Base-by-base conservation (phyloP, 2,888 invertebrate genomes). In the Scaptomyza parva region DNA sequence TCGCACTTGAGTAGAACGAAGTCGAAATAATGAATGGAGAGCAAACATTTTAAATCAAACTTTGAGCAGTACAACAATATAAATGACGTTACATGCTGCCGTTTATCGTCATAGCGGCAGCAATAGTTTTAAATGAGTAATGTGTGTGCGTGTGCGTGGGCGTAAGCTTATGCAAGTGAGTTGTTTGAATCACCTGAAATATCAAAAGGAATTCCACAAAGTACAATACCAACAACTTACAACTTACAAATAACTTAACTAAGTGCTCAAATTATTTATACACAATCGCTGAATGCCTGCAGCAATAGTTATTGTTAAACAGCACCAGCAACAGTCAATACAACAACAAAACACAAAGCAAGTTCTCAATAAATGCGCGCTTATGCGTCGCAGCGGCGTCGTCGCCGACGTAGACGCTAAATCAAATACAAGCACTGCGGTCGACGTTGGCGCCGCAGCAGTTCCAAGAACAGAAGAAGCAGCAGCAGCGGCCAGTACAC, bases 221-320 rank as follows among this genome's bases (percentile, higher is more conserved):
- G n/a, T 18, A 30, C 11, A 1, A 20, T 20, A 18, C n/a, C n/a
- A n/a, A n/a, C n/a, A n/a, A n/a, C n/a, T 18, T 40, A n/a, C n/a
- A 70, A 11, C 24, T 37, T 14, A 17, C 26, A 18, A 51, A 51
- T 65, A 70, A 70, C 53, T 68, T 51, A 62, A 59, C 53, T 61
- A 43, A 51, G 57, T 57, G 73, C 60, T 50, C 51, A 55, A 77
- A 60, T 58, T 66, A 73, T 71, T 60, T 61, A 73, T 68, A 63
- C 70, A 84, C 58, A 59, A 69, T 41, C 60, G 76, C 81, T 83
- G 72, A 78, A 84, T 84, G 81, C 78, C 80, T 70, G 72, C 78
- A 76, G 69, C 59, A 78, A 80, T 68, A 67, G 82, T 78, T 64
- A 70, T 64, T 76, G 76, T 73, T 53, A 64, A 76, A 53, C 69